These are phyloP conservation scores for Rhopalosiphum nymphaeae DNA, from an alignment of 2,888 invertebrate species.

Conservation along the genomic window DNA sequence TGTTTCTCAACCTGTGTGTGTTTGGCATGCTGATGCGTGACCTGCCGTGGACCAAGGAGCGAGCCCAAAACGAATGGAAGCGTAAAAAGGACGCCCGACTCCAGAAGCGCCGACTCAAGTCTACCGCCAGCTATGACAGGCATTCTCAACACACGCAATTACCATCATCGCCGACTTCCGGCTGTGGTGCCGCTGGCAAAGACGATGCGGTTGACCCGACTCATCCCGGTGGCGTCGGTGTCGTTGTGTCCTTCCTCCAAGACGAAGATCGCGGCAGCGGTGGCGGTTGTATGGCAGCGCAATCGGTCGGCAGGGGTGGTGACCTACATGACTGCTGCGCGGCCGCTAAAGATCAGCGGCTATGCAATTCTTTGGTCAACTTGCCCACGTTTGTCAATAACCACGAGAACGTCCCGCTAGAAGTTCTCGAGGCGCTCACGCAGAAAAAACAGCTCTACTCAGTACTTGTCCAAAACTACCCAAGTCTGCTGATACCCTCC, in stretches of 20 bases:
- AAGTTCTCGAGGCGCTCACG: slow-evolving; percentile 72
- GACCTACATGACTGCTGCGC: neutral
- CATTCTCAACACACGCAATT: slow-evolving; percentile 75
- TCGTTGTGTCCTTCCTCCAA: slow-evolving; percentile 70
- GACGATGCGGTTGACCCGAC: neutral
- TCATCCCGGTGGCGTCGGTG: neutral
- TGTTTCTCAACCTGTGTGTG: slow-evolving; percentile 85
- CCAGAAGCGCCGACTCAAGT: slow-evolving; percentile 72
- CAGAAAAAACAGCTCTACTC: slow-evolving; percentile 71
- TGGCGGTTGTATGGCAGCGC: neutral
- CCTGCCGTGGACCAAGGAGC: slow-evolving; percentile 75
- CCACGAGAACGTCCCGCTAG: slow-evolving; percentile 82
- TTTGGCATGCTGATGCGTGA: slow-evolving; percentile 88
- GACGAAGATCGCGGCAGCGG: slow-evolving; percentile 68
- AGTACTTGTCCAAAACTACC: slow-evolving; percentile 81
- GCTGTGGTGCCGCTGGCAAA: slow-evolving; percentile 59
- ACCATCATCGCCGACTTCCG: slow-evolving; percentile 71
- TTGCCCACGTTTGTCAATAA: slow-evolving; percentile 86
- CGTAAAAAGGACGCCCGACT: slow-evolving; percentile 75
- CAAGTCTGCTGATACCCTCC: slow-evolving; percentile 79
- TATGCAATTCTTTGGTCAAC: slow-evolving; percentile 85
- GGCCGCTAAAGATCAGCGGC: slow-evolving; percentile 70
- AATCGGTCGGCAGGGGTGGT: neutral
- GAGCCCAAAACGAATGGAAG: slow-evolving; percentile 69
- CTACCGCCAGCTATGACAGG: slow-evolving; percentile 79